These are phyloP conservation scores for Microcebus tavaratra DNA, from an alignment of 2,113 vertebrate genomes.

Conservation along the genomic window DNA sequence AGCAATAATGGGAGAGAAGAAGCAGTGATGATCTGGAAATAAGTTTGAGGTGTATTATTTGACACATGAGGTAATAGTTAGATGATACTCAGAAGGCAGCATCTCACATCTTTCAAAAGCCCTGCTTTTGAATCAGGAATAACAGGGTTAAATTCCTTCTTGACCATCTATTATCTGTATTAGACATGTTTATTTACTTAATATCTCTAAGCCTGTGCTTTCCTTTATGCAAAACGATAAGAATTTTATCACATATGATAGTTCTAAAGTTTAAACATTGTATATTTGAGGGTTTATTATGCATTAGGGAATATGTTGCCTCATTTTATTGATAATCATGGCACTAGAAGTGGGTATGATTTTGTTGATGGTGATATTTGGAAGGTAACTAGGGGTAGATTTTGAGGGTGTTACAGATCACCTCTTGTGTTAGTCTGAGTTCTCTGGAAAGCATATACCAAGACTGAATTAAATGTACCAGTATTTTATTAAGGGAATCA, in stretches of 20 bases:
- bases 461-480: not conserved
- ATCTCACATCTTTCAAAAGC: not conserved
- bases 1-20: accelerated
- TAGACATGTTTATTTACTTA: not conserved
- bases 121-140: not conserved
- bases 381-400: not conserved
- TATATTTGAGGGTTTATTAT: not conserved
- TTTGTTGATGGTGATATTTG: not conserved
- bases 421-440: not conserved
- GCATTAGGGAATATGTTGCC: not conserved
- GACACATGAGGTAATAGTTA: not conserved
- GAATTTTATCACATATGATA: not conserved
- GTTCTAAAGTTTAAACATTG: not conserved
- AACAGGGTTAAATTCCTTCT: not conserved
- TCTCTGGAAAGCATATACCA: not conserved
- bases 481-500: not conserved
- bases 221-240: not conserved
- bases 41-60: not conserved
- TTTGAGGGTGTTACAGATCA: not conserved
- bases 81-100: not conserved
- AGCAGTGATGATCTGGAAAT: not conserved
- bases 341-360: not conserved
- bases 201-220: not conserved
- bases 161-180: not conserved
- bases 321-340: not conserved